Evolutionary conservation across 2,113 vertebrate species (phyloP).

Genomic region (Ptilonorhynchus violaceus): DNA sequence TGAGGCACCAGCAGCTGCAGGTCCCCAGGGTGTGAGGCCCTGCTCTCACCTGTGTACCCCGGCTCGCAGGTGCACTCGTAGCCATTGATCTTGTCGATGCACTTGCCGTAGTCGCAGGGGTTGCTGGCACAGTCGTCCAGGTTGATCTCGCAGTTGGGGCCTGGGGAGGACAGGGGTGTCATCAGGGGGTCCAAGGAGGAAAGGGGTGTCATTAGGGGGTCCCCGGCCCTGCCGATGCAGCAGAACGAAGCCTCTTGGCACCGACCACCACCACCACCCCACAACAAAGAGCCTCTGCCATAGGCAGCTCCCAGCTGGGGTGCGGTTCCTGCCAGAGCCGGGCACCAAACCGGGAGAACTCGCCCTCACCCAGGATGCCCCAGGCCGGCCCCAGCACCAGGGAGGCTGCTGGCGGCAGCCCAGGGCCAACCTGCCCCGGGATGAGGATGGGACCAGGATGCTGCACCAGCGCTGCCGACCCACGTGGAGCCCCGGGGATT

Average conservation of each 20-base stretch:
- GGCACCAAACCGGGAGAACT: background rate
- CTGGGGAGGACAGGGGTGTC: background rate
- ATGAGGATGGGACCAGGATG: background rate
- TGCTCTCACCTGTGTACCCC: slow-evolving; percentile 86
- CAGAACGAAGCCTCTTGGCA: background rate
- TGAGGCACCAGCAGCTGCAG: background rate
- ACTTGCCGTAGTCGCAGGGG: slow-evolving; percentile 89
- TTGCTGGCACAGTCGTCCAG: slow-evolving; percentile 91
- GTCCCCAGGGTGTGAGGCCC: background rate
- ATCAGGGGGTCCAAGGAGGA: background rate
- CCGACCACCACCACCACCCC: rapidly evolving
- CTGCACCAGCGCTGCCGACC: rapidly evolving
- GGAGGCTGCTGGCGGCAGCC: background rate
- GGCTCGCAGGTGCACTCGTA: slow-evolving; percentile 91
- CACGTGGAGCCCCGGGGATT: rapidly evolving
- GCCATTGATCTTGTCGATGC: slow-evolving; percentile 91
- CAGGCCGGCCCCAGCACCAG: background rate
- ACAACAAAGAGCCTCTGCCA: background rate
- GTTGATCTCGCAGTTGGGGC: slow-evolving; percentile 91
- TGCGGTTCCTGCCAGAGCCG: rapidly evolving
- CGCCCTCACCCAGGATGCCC: background rate
- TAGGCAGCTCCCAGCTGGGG: background rate
- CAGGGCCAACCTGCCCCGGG: background rate
- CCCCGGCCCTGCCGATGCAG: rapidly evolving
- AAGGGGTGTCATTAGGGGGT: background rate